Conservation (phyloP, 2,888 invertebrate genomes). For the Resseliella maxima region DNA sequence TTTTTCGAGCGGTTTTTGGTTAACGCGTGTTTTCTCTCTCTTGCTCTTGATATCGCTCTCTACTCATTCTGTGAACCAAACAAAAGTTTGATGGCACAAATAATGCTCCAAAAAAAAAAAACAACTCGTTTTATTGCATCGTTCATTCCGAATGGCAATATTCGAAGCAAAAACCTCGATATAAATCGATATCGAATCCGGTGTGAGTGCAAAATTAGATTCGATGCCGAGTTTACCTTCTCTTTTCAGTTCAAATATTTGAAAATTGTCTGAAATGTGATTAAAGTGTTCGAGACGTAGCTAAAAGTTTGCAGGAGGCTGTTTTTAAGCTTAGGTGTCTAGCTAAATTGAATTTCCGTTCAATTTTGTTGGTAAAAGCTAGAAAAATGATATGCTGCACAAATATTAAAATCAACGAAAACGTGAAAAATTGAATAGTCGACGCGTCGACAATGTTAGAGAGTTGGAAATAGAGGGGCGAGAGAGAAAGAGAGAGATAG, state of each 20-base stretch:
- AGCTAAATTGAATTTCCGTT: background rate
- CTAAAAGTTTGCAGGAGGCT: background rate
- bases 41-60: background rate
- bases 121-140: too few relatives aligned
- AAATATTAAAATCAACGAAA: background rate
- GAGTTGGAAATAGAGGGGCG: background rate
- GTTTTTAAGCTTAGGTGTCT: background rate
- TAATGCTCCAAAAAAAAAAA: background rate
- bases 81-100: background rate
- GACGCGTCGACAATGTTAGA: background rate
- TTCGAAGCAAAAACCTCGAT: too few relatives aligned
- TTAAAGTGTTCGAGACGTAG: background rate
- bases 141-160: background rate
- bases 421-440: background rate
- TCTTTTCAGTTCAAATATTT: background rate
- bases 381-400: background rate
- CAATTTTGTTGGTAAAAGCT: background rate
- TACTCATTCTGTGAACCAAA: too few relatives aligned
- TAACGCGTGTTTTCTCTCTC: too few relatives aligned
- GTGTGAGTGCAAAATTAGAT: background rate
- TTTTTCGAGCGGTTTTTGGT: background rate
- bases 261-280: slow-evolving; percentile 38
- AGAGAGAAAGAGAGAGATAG: too few relatives aligned
- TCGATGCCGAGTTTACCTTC: slow-evolving; percentile 3
- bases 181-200: too few relatives aligned